A percentile compares a stretch with the other conserved stretches of the same genome.
Evolutionary conservation across 23 tunicate genomes (phyloP).

Genomic region (Trididemnum clinides): DNA sequence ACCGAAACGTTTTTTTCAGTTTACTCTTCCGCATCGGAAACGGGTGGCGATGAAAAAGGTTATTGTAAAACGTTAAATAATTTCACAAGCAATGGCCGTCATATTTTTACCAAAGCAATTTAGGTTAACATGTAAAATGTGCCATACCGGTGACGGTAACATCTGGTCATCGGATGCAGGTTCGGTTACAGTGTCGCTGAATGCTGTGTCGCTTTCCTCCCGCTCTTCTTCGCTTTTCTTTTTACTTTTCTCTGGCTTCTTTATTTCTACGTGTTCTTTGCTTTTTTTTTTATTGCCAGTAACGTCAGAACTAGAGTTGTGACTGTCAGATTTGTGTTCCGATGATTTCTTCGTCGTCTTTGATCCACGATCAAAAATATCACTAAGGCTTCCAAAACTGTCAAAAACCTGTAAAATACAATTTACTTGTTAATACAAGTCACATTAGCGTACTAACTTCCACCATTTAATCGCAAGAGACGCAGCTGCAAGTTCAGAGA

Average conservation of each 20-base stretch:
- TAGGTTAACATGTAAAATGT: too few species aligned
- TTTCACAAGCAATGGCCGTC: too few species aligned
- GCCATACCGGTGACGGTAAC: not conserved
- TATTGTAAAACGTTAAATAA: too few species aligned
- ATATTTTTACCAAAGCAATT: too few species aligned
- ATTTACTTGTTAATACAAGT: too few species aligned
- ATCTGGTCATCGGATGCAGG: constrained; percentile 14
- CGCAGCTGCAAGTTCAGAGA: too few species aligned
- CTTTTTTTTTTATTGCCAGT: not conserved
- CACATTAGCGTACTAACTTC: too few species aligned
- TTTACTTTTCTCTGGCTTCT: not conserved
- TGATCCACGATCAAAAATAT: not conserved
- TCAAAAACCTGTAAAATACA: not conserved
- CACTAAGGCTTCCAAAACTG: constrained; percentile 23
- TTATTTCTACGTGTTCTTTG: not conserved
- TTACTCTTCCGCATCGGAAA: too few species aligned
- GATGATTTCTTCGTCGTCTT: not conserved
- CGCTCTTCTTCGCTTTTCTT: not conserved
- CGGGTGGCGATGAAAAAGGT: too few species aligned
- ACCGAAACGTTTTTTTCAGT: too few species aligned
- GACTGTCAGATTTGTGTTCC: not conserved
- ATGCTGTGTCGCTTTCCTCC: not conserved
- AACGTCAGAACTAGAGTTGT: not conserved
- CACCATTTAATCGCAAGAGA: too few species aligned
- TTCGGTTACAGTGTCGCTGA: not conserved